Conservation (phyloP, 2,113 vertebrate species). For the Strix aluco region DNA sequence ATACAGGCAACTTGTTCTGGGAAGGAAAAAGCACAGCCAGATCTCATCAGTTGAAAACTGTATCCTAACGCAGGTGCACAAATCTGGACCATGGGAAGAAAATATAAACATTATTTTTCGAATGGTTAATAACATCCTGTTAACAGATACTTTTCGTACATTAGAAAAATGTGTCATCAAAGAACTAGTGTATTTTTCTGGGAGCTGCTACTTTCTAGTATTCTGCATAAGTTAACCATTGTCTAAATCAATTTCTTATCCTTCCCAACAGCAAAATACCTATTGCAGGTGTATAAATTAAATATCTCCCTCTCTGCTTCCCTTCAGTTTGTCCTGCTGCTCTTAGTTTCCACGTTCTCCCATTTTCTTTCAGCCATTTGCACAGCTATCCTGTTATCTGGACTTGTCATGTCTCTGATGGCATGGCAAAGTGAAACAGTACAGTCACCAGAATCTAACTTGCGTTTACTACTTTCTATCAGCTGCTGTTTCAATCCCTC, state of each 20-base stretch:
- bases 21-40: not conserved
- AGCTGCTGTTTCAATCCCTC: not conserved
- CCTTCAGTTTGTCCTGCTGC: not conserved
- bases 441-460: not conserved
- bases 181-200: not conserved
- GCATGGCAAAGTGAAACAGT: not conserved
- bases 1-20: not conserved
- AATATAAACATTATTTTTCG: not conserved
- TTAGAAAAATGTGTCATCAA: not conserved
- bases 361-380: not conserved
- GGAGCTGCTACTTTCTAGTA: not conserved
- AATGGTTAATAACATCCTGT: not conserved
- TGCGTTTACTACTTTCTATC: not conserved
- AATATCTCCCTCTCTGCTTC: fast-evolving
- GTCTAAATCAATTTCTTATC: not conserved
- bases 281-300: not conserved
- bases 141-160: not conserved
- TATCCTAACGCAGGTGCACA: not conserved
- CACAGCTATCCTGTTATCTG: not conserved
- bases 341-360: not conserved
- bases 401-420: not conserved
- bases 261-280: not conserved
- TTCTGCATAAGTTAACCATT: not conserved
- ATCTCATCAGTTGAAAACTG: not conserved
- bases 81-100: not conserved